These are phyloP conservation scores for Sycophila sp. DNA, from an alignment of 1,140 invertebrate species.

Conservation along the genomic window DNA sequence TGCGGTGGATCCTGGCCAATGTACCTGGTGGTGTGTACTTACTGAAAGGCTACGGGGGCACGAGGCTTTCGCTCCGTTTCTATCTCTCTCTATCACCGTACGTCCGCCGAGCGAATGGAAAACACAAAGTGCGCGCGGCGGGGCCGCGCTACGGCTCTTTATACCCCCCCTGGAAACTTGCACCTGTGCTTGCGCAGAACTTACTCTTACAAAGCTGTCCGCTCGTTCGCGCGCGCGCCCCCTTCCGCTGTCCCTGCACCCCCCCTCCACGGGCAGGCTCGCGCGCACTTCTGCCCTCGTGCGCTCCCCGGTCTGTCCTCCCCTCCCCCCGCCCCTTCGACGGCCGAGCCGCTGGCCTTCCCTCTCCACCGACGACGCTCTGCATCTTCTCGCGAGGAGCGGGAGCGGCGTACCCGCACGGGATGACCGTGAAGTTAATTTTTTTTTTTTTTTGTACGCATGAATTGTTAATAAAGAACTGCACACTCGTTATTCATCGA, in stretches of 20 bases:
- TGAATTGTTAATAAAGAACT: too few relatives aligned
- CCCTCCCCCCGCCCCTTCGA: not conserved
- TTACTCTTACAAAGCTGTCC: conserved; percentile 33
- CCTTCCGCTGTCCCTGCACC: not conserved
- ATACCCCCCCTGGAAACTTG: conserved; percentile 55
- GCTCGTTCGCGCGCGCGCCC: not conserved
- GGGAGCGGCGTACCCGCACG: too few relatives aligned
- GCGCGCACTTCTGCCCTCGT: not conserved
- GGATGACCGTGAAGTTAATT: too few relatives aligned
- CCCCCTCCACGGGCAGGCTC: not conserved
- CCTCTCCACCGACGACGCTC: not conserved
- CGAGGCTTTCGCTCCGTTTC: too few relatives aligned
- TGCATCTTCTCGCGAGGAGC: not conserved
- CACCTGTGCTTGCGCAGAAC: conserved; percentile 58
- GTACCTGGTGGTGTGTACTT: not conserved
- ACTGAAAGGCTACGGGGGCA: too few relatives aligned
- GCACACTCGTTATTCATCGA: too few relatives aligned
- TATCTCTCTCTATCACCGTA: too few relatives aligned
- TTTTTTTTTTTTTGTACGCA: too few relatives aligned
- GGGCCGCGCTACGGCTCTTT: conserved; percentile 50
- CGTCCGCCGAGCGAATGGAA: conserved; percentile 23
- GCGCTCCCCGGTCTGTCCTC: too few relatives aligned
- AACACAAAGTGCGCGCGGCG: conserved; percentile 55
- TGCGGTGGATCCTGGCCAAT: not conserved
- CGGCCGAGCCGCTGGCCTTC: not conserved